phyloP scores from a whole-genome alignment of 2,113 vertebrate genomes.

The Andinoacara biseriatus region DNA sequence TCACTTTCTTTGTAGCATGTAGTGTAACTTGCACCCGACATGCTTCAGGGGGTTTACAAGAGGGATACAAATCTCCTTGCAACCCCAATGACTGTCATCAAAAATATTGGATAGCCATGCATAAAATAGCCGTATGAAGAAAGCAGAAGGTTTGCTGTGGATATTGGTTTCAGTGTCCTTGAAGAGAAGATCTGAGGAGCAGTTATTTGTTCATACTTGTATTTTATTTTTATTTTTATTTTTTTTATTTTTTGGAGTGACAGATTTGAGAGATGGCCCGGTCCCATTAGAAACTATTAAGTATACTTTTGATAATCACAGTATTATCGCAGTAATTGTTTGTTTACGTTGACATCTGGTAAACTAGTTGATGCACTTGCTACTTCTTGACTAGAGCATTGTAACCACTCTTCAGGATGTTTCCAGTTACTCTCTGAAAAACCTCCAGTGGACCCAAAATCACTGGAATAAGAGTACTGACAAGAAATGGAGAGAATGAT shows the following conservation, averaged over 20 bases:
- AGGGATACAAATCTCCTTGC: not conserved
- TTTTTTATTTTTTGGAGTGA: not conserved
- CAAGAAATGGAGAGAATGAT: too few relatives aligned
- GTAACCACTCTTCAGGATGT: not conserved
- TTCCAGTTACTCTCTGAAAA: not conserved
- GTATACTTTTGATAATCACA: not conserved
- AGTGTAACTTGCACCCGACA: not conserved
- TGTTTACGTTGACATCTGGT: not conserved
- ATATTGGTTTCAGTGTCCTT: not conserved
- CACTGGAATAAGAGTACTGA: not conserved
- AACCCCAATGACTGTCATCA: not conserved
- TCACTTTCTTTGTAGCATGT: not conserved
- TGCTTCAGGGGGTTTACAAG: not conserved
- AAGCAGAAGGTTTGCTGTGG: not conserved
- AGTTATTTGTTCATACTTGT: not conserved
- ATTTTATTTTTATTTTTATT: too few relatives aligned
- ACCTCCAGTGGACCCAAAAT: not conserved
- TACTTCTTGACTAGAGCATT: not conserved
- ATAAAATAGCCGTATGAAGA: not conserved
- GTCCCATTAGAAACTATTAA: not conserved
- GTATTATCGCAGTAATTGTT: not conserved
- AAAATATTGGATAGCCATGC: not conserved
- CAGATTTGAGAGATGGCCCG: not conserved
- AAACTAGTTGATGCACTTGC: not conserved
- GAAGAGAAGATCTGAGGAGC: not conserved